Evolutionary conservation across 2,888 invertebrate species (phyloP).

Genomic region (Rhagonycha lutea): DNA sequence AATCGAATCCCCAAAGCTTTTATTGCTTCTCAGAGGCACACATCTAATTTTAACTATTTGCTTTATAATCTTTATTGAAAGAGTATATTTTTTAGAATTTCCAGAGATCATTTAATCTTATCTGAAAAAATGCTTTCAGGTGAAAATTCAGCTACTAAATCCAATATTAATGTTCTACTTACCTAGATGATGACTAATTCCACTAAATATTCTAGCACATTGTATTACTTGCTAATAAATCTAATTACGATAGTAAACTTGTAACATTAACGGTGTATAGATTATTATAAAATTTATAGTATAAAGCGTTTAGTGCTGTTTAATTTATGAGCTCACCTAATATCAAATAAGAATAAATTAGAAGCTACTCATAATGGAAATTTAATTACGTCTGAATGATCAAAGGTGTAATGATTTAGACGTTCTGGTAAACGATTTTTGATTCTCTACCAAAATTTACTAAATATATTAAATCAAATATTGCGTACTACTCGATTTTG

Average conservation of each 20-base stretch:
- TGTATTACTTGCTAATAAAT: background rate
- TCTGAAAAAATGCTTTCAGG: background rate
- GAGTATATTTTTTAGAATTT: conserved; percentile 5
- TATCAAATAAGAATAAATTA: background rate
- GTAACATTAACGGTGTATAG: background rate
- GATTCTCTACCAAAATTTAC: background rate
- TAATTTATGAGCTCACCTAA: background rate
- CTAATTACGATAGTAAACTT: background rate
- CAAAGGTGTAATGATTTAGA: background rate
- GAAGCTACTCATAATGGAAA: background rate
- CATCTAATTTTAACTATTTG: conserved; percentile 22
- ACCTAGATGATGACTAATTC: background rate
- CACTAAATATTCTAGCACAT: background rate
- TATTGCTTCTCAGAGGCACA: conserved; percentile 18
- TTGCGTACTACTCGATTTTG: background rate
- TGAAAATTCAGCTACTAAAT: background rate
- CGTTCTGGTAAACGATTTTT: background rate
- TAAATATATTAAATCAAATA: background rate
- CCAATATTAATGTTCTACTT: background rate
- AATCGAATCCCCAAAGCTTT: conserved; percentile 19
- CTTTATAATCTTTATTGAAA: conserved; percentile 15
- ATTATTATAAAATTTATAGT: background rate
- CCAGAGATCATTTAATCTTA: background rate
- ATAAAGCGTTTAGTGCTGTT: background rate
- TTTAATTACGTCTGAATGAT: background rate